phyloP scores from a whole-genome alignment of 2,113 vertebrate genomes.

The Pterocles gutturalis region DNA sequence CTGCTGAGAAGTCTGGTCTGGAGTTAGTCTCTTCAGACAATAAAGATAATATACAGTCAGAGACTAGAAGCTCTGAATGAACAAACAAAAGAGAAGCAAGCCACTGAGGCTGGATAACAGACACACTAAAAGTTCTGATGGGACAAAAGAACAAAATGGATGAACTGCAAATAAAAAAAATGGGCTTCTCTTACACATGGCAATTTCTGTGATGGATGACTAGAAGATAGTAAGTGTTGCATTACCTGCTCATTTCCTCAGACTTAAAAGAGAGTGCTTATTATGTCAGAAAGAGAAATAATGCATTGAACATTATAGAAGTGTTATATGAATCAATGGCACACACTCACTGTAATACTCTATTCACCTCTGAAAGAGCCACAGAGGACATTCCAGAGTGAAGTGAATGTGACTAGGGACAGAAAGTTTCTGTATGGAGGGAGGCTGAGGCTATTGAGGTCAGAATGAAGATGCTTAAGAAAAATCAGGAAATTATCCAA shows the following conservation, averaged over 20 bases:
- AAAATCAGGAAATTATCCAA: background rate
- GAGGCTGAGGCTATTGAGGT: background rate
- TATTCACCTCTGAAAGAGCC: background rate
- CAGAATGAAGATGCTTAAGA: background rate
- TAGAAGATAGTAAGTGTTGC: background rate
- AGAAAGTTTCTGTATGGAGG: background rate
- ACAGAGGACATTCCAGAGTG: background rate
- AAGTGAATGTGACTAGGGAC: background rate
- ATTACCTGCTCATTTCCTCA: background rate
- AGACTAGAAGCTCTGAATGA: background rate
- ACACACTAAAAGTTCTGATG: background rate
- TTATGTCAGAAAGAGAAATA: background rate
- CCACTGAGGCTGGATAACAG: background rate
- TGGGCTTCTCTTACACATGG: background rate
- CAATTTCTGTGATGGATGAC: background rate
- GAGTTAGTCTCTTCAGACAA: background rate
- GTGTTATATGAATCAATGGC: background rate
- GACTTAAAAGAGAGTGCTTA: background rate
- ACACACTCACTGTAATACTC: background rate
- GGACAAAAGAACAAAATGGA: background rate
- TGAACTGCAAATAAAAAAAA: background rate
- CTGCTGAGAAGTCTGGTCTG: background rate
- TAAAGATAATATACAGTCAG: background rate
- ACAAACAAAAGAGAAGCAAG: background rate
- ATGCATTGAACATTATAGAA: background rate